Evolutionary conservation across 2,797 vertebrate species (phyloP).

Genomic region (Chromobotia macracanthus): DNA sequence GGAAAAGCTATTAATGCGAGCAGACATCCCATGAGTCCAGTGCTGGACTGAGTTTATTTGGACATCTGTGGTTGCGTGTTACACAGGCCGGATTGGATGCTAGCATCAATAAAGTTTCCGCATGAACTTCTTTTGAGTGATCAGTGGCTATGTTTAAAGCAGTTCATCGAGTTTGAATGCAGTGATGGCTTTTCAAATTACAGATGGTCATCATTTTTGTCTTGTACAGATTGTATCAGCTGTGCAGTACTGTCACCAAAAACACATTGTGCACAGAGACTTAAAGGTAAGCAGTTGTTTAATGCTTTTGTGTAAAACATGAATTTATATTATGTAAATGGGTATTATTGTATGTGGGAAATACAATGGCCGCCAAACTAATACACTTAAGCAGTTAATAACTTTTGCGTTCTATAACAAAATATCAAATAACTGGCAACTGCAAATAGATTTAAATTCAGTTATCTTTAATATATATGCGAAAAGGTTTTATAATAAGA

Average conservation of each 20-base stretch:
- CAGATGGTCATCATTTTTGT: neutral
- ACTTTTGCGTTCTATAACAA: no score
- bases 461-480: no score
- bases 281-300: constrained; percentile 85
- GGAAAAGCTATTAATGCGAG: constrained; percentile 18
- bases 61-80: neutral
- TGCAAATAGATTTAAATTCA: no score
- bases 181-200: neutral
- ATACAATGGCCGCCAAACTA: no score
- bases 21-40: constrained; percentile 7
- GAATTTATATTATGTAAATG: neutral
- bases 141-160: neutral
- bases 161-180: neutral
- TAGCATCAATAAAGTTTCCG: neutral
- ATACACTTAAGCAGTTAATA: no score
- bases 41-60: neutral
- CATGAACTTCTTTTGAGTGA: neutral
- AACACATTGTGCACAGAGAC: constrained; percentile 96
- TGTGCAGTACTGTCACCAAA: constrained; percentile 98
- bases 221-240: constrained; percentile 91
- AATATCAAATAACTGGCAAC: no score
- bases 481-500: no score
- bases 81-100: neutral
- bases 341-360: neutral
- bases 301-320: neutral